phyloP scores from a whole-genome alignment of 2,113 vertebrate species.

The Phoxinus phoxinus region DNA sequence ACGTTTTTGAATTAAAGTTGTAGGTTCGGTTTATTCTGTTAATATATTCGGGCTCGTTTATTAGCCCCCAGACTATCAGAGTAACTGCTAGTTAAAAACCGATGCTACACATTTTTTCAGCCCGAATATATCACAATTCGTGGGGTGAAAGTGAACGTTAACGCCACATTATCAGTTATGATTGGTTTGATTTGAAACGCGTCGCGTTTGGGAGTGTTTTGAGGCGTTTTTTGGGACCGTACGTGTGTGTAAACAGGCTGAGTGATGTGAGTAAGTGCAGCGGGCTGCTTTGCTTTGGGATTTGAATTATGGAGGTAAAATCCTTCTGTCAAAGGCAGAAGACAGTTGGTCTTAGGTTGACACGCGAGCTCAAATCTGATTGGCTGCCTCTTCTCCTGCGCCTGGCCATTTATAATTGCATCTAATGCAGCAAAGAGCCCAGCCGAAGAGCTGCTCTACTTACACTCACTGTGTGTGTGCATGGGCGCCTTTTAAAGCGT shows the following conservation, averaged over 20 bases:
- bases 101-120: neutral
- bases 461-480: neutral
- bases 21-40: neutral
- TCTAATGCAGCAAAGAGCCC: constrained; percentile 92
- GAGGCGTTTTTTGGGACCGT: constrained; percentile 17
- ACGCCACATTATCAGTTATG: neutral
- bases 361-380: constrained; percentile 98
- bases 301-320: constrained; percentile 99
- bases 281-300: constrained; percentile 94
- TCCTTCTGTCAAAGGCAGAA: constrained; percentile 99
- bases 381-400: constrained; percentile 93
- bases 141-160: neutral
- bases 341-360: constrained; percentile 99
- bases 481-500: neutral
- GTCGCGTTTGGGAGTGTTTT: neutral
- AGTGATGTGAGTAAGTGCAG: constrained; percentile 84
- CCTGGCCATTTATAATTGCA: constrained; percentile 99
- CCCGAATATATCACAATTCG: neutral
- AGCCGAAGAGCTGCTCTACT: constrained; percentile 71
- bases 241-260: constrained; percentile 77
- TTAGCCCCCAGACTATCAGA: neutral
- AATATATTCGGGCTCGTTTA: neutral
- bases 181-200: neutral
- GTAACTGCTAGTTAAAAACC: no score
- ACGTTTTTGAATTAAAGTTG: neutral